Base-by-base conservation (phyloP, 2,888 invertebrate species). In the Drosophila atripex region DNA sequence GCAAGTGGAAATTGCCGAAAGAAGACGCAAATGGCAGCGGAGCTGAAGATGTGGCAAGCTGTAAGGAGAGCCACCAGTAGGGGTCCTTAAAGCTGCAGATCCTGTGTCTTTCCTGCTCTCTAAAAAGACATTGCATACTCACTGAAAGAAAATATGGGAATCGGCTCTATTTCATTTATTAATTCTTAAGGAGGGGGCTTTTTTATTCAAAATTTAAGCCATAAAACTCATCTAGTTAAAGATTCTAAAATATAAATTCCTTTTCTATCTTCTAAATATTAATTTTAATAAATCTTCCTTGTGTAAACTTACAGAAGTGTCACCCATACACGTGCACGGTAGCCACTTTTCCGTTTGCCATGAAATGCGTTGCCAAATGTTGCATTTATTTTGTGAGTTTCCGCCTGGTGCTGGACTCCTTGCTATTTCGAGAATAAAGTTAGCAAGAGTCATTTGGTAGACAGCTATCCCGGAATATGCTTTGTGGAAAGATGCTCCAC, bases 311-410 rank as follows among this genome's bases (percentile, higher is more conserved):
- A 8, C 14, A 6, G 18, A 11, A 14, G 11, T 30, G 65, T 45
- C 52, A 52, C 11, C 28, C 21, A 56, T 41, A 56, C 54, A 65
- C 65, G 57, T 64, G 68, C 65, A 57, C 51, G 71, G 79, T 66
- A 71, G 75, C 76, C 68, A 84, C 79, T 88, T 86, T 86, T 80
- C 88, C 84, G 84, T 77, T 87, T 78, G 74, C 84, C 55, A 70
- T 75, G 80, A 75, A 78, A 79, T 70, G 77, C 77, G 73, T 74
- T 86, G 86, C 89, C 88, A 89, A 88, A 88, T 88, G 88, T 88
- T 88, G 88, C 86, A 84, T 86, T 88, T 88, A 84, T 87, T 82
- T 84, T 89, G 88, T 79, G 74, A 84, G 86, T 72, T 88, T 88
- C 88, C 88, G 83, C 66, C 73, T 70, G 66, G 66, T 55, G 23